Evolutionary conservation across 1,140 invertebrate genomes (phyloP).

Genomic region (Procambarus clarkii): DNA sequence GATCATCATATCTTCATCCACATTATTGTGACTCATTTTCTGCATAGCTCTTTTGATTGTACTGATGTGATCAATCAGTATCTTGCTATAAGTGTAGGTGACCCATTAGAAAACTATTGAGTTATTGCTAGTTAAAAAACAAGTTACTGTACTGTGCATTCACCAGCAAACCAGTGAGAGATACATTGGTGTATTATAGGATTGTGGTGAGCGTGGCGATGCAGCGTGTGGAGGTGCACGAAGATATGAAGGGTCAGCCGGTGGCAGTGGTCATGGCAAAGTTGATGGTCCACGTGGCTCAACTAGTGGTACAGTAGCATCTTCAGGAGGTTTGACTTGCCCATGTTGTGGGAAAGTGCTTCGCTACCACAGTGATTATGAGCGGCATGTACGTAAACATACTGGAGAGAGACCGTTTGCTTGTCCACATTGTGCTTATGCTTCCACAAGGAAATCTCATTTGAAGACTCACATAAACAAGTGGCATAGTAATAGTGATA

Average conservation of each 20-base stretch:
- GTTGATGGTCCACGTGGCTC: not conserved
- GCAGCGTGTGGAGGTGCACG: not conserved
- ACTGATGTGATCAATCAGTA: too few relatives aligned
- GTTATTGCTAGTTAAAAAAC: too few relatives aligned
- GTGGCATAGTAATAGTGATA: not conserved
- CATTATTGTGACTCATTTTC: too few relatives aligned
- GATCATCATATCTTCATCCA: too few relatives aligned
- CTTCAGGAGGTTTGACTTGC: not conserved
- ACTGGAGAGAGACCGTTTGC: slow-evolving; percentile 2
- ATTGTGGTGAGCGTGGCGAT: not conserved
- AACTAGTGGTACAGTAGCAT: not conserved
- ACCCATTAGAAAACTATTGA: too few relatives aligned
- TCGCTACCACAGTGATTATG: slow-evolving; percentile 5
- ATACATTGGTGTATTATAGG: slow-evolving; percentile 1
- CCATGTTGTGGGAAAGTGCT: slow-evolving; percentile 1
- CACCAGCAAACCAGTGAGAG: not conserved
- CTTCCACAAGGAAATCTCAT: not conserved
- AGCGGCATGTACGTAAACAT: not conserved
- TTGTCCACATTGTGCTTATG: not conserved
- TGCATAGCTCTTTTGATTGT: too few relatives aligned
- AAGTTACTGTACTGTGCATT: too few relatives aligned
- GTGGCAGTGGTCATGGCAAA: not conserved
- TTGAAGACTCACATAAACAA: not conserved
- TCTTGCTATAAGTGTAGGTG: too few relatives aligned
- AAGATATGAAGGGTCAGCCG: not conserved